These are phyloP conservation scores for Ditylenchus weischeri DNA, from an alignment of 2,888 invertebrate species.

Conservation along the genomic window DNA sequence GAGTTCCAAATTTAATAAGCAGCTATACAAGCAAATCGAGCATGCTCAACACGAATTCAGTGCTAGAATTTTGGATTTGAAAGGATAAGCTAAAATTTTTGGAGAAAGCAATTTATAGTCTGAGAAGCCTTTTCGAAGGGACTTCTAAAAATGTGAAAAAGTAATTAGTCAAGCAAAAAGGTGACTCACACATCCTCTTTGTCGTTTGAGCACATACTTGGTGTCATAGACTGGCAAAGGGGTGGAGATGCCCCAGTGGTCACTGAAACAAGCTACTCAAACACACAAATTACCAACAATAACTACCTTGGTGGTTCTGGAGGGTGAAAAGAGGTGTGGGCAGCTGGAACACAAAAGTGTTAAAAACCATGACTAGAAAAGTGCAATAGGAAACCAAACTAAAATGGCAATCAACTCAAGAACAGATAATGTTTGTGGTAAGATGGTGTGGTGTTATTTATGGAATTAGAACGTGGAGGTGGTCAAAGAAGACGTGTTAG, in stretches of 20 bases:
- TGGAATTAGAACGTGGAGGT: background rate
- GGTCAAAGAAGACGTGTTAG: conserved; percentile 2
- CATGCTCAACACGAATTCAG: too few species aligned
- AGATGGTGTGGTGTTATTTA: too few species aligned
- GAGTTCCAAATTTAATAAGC: too few species aligned
- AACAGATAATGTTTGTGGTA: conserved; percentile 4
- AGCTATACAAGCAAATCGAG: too few species aligned
- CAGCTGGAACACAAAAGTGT: conserved; percentile 43
- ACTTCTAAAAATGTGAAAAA: too few species aligned
- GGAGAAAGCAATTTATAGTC: too few species aligned
- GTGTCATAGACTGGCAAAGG: conserved; percentile 48
- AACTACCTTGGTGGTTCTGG: conserved; percentile 47
- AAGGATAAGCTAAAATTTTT: too few species aligned
- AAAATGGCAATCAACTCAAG: conserved; percentile 2
- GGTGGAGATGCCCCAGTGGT: conserved; percentile 54
- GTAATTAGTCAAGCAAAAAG: background rate
- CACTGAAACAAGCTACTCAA: conserved; percentile 19
- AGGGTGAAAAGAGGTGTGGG: conserved; percentile 55
- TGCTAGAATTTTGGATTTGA: too few species aligned
- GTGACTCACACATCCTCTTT: conserved; percentile 46
- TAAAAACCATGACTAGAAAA: background rate
- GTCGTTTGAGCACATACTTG: conserved; percentile 43
- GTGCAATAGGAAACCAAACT: conserved; percentile 2
- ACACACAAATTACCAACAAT: too few species aligned
- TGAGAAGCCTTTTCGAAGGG: too few species aligned